Conservation (phyloP, 1,140 invertebrate species). For the Lucilia cuprina region DNA sequence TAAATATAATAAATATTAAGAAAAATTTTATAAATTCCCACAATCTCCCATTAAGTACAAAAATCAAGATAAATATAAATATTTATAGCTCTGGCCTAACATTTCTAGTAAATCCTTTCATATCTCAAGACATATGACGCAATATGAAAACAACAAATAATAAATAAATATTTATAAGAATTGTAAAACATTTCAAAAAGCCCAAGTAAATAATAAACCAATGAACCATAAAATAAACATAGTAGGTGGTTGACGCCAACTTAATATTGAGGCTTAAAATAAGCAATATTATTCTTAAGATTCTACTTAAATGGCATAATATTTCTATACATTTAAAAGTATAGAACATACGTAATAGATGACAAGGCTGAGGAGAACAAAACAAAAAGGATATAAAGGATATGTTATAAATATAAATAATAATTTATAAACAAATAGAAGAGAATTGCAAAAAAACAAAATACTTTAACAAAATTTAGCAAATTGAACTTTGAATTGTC, state of each 20-base stretch:
- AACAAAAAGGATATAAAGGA: background rate
- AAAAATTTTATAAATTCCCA: too few species aligned
- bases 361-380: background rate
- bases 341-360: background rate
- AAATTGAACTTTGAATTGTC: background rate
- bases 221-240: conserved; percentile 12
- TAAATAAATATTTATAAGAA: background rate
- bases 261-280: background rate
- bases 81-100: too few species aligned
- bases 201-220: background rate
- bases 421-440: background rate
- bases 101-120: background rate
- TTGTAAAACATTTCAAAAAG: background rate
- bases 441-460: background rate
- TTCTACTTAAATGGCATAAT: background rate
- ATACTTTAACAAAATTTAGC: background rate
- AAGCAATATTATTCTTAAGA: background rate
- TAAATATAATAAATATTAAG: too few species aligned
- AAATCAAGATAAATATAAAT: too few species aligned
- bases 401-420: background rate
- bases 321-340: background rate
- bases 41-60: too few species aligned
- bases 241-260: conserved; percentile 1
- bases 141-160: background rate
- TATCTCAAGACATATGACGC: background rate